Evolutionary conservation across 1,140 invertebrate species (phyloP).

Genomic region (Venustaconcha ellipsiformis): DNA sequence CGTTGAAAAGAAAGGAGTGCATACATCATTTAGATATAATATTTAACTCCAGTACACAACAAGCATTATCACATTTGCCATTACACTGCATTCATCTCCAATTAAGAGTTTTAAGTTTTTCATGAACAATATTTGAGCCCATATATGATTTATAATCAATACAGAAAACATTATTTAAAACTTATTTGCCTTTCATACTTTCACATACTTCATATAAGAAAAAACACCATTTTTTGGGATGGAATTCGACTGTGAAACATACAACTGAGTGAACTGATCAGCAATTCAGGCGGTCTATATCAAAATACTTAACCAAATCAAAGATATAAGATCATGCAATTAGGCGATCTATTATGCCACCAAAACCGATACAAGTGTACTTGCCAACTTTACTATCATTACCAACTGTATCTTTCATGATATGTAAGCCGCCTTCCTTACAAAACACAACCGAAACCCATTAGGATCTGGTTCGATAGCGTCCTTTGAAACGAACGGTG

Average conservation of each 20-base stretch:
- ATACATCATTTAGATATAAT: too few relatives aligned
- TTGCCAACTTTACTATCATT: not conserved
- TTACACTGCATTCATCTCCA: too few relatives aligned
- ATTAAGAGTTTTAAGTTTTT: too few relatives aligned
- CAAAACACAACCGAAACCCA: not conserved
- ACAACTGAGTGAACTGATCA: constrained; percentile 9
- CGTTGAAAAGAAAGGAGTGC: too few relatives aligned
- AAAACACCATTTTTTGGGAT: not conserved
- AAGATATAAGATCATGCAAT: not conserved
- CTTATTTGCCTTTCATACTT: too few relatives aligned
- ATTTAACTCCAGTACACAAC: too few relatives aligned
- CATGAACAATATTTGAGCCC: too few relatives aligned
- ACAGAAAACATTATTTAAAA: too few relatives aligned
- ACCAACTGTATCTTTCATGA: constrained; percentile 2
- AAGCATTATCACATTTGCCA: too few relatives aligned
- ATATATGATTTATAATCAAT: too few relatives aligned
- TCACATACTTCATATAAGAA: too few relatives aligned
- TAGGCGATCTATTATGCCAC: not conserved
- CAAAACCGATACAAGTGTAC: not conserved
- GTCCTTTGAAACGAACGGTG: not conserved
- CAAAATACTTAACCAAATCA: not conserved
- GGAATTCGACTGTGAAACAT: not conserved
- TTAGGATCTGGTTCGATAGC: not conserved
- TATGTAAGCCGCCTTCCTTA: not conserved
- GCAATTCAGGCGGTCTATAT: constrained; percentile 3